Evolutionary conservation across 2,888 invertebrate genomes (phyloP).

Genomic region (Philonicus albiceps): DNA sequence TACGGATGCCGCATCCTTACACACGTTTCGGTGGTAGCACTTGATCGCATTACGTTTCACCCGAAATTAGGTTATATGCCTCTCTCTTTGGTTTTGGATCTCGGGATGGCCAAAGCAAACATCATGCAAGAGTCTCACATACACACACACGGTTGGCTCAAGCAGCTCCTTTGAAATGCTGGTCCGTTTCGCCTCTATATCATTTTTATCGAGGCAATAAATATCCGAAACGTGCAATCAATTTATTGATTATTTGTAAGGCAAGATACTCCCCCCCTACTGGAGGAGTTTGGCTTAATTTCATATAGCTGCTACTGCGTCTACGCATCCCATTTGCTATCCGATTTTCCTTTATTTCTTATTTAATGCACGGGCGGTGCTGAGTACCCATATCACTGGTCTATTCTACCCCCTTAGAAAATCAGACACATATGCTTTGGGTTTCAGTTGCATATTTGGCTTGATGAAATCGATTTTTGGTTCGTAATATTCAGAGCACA

Average conservation of each 20-base stretch:
- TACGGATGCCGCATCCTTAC: conserved; percentile 21
- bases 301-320: not conserved
- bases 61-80: conserved; percentile 30
- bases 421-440: not conserved
- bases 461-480: too few relatives aligned
- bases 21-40: conserved; percentile 27
- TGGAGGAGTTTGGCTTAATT: conserved; percentile 1
- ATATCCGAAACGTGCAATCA: conserved; percentile 30
- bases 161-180: conserved; percentile 18
- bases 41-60: conserved; percentile 20
- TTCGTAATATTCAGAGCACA: too few relatives aligned
- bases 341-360: not conserved
- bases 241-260: conserved; percentile 36
- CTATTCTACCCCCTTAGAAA: not conserved
- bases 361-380: not conserved
- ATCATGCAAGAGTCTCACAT: not conserved
- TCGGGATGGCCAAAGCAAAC: not conserved
- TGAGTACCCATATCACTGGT: not conserved
- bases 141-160: not conserved
- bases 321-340: not conserved
- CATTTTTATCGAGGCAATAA: conserved; percentile 37
- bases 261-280: not conserved
- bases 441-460: not conserved
- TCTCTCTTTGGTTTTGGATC: not conserved
- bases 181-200: conserved; percentile 30